Evolutionary conservation across 1,140 invertebrate species (phyloP).

Genomic region (Grapholita molesta): DNA sequence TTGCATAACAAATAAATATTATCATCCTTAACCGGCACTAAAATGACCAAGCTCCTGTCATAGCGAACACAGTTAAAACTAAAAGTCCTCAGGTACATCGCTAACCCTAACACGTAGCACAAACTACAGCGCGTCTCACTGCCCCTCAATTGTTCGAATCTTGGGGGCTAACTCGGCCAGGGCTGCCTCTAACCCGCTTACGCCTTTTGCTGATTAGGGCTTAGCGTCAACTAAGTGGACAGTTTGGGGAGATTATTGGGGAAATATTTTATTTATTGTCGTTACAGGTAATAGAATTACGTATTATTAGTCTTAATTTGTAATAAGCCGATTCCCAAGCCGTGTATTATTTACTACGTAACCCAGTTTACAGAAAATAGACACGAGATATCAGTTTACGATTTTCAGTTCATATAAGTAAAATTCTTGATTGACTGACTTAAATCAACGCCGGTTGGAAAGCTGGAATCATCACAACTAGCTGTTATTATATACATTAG

Average conservation of each 20-base stretch:
- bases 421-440: too few species aligned
- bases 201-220: constrained; percentile 23
- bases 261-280: constrained; percentile 9
- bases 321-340: background rate
- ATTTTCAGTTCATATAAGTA: too few species aligned
- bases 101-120: constrained; percentile 47
- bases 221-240: constrained; percentile 8
- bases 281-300: background rate
- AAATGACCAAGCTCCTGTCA: background rate
- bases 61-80: background rate
- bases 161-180: constrained; percentile 60
- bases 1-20: too few species aligned
- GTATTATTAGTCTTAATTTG: background rate
- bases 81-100: constrained; percentile 33
- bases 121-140: constrained; percentile 49
- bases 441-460: too few species aligned
- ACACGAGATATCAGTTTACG: too few species aligned
- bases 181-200: constrained; percentile 55
- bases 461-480: too few species aligned
- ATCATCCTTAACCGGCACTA: background rate
- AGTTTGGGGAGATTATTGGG: constrained; percentile 6
- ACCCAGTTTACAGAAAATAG: too few species aligned
- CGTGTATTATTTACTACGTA: too few species aligned
- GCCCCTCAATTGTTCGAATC: constrained; percentile 65
- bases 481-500: too few species aligned